Percentiles rank a stretch among this genome's conserved stretches.
phyloP scores from a whole-genome alignment of 2,113 vertebrate genomes.

The Ranitomeya variabilis region DNA sequence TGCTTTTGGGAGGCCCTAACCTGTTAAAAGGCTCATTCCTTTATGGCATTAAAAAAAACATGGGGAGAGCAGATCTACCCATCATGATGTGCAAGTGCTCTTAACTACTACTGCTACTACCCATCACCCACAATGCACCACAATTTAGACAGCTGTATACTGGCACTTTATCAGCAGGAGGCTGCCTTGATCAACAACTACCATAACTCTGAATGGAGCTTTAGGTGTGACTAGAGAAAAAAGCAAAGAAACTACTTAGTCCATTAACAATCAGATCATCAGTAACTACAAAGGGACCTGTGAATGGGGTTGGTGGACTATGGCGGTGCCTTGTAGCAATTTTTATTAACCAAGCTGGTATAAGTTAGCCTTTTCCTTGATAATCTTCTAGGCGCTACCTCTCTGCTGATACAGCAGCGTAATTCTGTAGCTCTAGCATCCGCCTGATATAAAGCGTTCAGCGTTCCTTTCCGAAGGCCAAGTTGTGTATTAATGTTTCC shows the following conservation, averaged over 20 bases:
- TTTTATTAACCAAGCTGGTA: not conserved
- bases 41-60: too few relatives aligned
- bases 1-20: too few relatives aligned
- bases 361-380: not conserved
- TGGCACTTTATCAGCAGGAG: too few relatives aligned
- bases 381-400: not conserved
- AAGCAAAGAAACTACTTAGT: too few relatives aligned
- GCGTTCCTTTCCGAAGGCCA: not conserved
- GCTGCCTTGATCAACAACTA: not conserved
- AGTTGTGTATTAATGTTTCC: conserved; percentile 16
- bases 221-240: not conserved
- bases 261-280: too few relatives aligned
- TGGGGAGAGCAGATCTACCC: too few relatives aligned
- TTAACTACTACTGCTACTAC: too few relatives aligned
- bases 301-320: not conserved
- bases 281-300: not conserved
- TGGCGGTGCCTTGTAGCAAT: not conserved
- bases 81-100: too few relatives aligned
- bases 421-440: not conserved
- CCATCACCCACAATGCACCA: too few relatives aligned
- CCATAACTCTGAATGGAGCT: not conserved
- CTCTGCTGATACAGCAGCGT: not conserved
- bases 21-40: too few relatives aligned
- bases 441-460: not conserved
- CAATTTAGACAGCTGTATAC: too few relatives aligned